Percentiles rank a stretch among this genome's conserved stretches.
These are phyloP conservation scores for Himalopsyche anomala DNA, from an alignment of 2,888 invertebrate genomes.

Conservation along the genomic window DNA sequence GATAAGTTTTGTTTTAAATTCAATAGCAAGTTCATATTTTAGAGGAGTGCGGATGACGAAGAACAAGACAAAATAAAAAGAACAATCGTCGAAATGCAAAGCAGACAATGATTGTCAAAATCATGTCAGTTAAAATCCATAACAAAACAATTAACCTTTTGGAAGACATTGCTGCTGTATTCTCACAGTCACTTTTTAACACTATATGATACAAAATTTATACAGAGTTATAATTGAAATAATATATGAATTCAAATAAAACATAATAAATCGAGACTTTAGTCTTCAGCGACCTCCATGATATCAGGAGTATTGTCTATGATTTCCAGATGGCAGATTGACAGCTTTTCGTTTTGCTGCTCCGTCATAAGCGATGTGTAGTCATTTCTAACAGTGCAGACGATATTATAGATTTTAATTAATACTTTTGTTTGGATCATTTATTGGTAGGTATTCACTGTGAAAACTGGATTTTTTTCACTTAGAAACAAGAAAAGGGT, in stretches of 20 bases:
- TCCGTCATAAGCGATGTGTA: slow-evolving; percentile 39
- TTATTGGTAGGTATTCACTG: too few relatives aligned
- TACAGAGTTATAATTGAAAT: slow-evolving; percentile 12
- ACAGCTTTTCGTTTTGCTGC: slow-evolving; percentile 46
- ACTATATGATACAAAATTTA: slow-evolving; percentile 37
- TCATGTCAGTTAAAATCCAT: slow-evolving; percentile 29
- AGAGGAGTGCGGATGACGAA: too few relatives aligned
- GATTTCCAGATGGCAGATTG: slow-evolving; percentile 56
- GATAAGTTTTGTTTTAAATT: too few relatives aligned
- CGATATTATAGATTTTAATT: background rate
- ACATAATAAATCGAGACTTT: slow-evolving; percentile 53
- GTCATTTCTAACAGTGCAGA: background rate
- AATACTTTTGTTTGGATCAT: too few relatives aligned
- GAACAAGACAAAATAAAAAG: background rate
- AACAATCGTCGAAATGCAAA: background rate
- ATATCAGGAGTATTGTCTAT: slow-evolving; percentile 35
- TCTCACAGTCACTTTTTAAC: background rate
- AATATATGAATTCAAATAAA: slow-evolving; percentile 45
- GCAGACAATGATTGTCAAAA: slow-evolving; percentile 37
- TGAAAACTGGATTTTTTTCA: too few relatives aligned
- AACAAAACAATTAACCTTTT: slow-evolving; percentile 58
- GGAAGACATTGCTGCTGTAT: slow-evolving; percentile 56
- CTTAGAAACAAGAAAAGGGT: too few relatives aligned
- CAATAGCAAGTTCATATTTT: too few relatives aligned
- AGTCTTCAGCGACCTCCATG: slow-evolving; percentile 54